Evolutionary conservation across 1,140 invertebrate species (phyloP), one percentile per base, ranked within the genome.

Genomic region (Drosophila orosa): DNA sequence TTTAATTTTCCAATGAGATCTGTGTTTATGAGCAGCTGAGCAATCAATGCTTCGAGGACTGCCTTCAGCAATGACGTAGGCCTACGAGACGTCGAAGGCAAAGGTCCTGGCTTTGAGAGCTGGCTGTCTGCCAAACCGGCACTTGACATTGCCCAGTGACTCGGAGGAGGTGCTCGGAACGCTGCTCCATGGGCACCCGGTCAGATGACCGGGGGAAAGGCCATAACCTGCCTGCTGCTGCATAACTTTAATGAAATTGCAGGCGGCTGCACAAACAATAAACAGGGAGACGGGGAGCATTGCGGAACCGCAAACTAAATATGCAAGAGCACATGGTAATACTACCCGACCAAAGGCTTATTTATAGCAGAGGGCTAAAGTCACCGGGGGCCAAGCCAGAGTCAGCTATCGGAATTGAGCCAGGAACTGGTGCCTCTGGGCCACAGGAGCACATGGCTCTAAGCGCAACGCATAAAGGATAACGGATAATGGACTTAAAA

Each of bases 231-330:
- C 8, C 42, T 1, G 62, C 37, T 15, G 54, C 37, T 82, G 83
- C 66, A 79, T 87, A 79, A 69, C 66, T 73, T 67, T 87, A 86
- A 86, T 86, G 69, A 86, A 87, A 83, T 79, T 84, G 77, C 66
- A 63, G 42, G 47, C 61, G 27, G 50, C 48, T n/a, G 12, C 29
- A 45, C 13, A 40, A 29, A 50, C 66, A 50, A 72, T 73, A 67
- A 66, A 19, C 65, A 50, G 31, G 12, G 10, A 7, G n/a, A 7
- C 15, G 0, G 24, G 57, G 33, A 22, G 31, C 22, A 19, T n/a
- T 29, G 27, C 15, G 27, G 19, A 55, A 66, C 69, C 58, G 54
- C 58, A 75, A 74, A 57, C 57, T 66, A 69, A 83, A 67, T 83
- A 75, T 83, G 74, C 75, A 75, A 66, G 58, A 54, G 61, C 52